A percentile compares a stretch with the other conserved stretches of the same genome.
Evolutionary conservation across 2,888 invertebrate species (phyloP).

Genomic region (Galeruca laticollis): DNA sequence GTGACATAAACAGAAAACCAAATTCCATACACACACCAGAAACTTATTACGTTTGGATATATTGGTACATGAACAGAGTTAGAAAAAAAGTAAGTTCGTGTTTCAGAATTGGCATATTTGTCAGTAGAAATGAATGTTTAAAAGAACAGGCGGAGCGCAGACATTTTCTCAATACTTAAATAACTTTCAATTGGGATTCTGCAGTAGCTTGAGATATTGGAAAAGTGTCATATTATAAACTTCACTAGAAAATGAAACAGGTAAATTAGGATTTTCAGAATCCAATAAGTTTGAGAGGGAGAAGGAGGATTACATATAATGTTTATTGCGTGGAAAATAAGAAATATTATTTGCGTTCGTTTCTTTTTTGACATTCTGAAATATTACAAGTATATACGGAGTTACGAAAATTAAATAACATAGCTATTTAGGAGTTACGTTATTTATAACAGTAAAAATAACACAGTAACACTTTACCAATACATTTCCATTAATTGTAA

Average conservation of each 20-base stretch:
- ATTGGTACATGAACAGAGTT: background rate
- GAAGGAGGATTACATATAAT: background rate
- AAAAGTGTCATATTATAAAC: slow-evolving; percentile 14
- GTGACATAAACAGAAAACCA: too few species aligned
- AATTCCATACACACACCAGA: too few species aligned
- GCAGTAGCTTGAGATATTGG: slow-evolving; percentile 18
- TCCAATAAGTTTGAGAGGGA: background rate
- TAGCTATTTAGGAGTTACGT: too few species aligned
- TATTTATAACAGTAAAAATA: too few species aligned
- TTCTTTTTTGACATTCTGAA: too few species aligned
- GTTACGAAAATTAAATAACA: too few species aligned
- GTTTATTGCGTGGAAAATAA: background rate
- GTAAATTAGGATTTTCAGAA: slow-evolving; percentile 1
- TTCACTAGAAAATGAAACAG: background rate
- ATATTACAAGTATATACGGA: too few species aligned
- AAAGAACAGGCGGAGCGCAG: background rate
- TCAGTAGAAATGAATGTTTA: slow-evolving; percentile 2
- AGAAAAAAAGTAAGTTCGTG: background rate
- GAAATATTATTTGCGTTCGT: too few species aligned
- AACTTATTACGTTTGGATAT: background rate
- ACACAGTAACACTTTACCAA: too few species aligned
- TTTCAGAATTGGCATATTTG: slow-evolving; percentile 5
- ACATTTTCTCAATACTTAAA: slow-evolving; percentile 10
- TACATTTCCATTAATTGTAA: too few species aligned
- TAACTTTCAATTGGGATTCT: slow-evolving; percentile 19